Evolutionary conservation across 2,113 vertebrate genomes (phyloP).

Genomic region (Pogona vitticeps): DNA sequence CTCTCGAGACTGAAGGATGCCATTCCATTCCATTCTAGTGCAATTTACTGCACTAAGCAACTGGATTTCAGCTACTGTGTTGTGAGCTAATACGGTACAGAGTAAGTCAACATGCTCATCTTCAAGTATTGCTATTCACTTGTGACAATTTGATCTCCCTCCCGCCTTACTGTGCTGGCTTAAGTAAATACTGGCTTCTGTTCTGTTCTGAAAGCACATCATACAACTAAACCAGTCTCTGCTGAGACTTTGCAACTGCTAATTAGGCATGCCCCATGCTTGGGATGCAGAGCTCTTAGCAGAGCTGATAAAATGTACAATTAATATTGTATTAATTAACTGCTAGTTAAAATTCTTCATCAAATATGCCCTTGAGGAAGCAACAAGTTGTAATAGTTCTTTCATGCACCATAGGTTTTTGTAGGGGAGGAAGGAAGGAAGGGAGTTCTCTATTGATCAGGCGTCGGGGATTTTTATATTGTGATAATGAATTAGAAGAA

Average conservation of each 20-base stretch:
- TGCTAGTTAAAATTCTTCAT: conserved; percentile 31
- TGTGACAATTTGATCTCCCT: not conserved
- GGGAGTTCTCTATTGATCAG: not conserved
- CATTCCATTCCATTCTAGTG: no score
- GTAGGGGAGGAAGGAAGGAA: not conserved
- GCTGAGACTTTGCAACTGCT: conserved; percentile 29
- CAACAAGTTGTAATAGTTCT: conserved; percentile 11
- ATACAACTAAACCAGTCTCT: conserved; percentile 10
- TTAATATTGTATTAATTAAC: conserved; percentile 39
- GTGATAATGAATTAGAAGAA: conserved; percentile 4
- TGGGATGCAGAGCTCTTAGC: conserved; percentile 17
- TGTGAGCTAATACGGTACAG: not conserved
- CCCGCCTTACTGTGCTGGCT: not conserved
- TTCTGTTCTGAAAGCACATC: conserved; percentile 4
- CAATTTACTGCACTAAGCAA: no score
- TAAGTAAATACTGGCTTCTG: conserved; percentile 2
- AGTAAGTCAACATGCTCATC: not conserved
- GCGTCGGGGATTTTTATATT: not conserved
- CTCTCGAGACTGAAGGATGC: no score
- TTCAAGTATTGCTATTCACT: not conserved
- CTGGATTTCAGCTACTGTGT: not conserved
- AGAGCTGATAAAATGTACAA: conserved; percentile 33
- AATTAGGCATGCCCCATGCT: conserved; percentile 28
- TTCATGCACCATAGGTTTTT: not conserved
- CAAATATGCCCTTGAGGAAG: conserved; percentile 8